Conservation (phyloP, 2,797 vertebrate species). For the Melanotaenia parkinsoni region DNA sequence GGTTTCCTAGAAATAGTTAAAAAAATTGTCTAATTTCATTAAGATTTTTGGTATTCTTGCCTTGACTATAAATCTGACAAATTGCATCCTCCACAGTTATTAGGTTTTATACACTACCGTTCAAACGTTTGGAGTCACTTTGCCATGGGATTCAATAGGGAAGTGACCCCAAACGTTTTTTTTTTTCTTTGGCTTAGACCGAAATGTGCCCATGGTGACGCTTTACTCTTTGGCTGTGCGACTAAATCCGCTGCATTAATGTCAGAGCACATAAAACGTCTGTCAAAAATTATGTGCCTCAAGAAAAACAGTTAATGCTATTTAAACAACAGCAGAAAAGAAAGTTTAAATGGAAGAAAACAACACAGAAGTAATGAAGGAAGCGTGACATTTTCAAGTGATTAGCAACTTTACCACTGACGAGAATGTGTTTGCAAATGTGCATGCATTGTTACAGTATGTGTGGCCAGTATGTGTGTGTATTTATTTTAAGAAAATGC, state of each 20-base stretch:
- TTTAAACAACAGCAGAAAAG: neutral
- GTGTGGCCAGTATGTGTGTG: slow-evolving; percentile 15
- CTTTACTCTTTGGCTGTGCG: neutral
- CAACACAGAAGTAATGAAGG: neutral
- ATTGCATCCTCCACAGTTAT: neutral
- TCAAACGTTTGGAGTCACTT: too few species aligned
- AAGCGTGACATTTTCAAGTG: neutral
- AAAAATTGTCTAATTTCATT: neutral
- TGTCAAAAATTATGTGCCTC: neutral
- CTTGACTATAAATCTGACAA: neutral
- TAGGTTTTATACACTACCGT: neutral
- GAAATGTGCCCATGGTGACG: neutral
- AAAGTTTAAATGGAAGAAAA: neutral
- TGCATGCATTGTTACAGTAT: slow-evolving; percentile 21
- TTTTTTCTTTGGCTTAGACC: neutral
- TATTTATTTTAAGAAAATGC: slow-evolving; percentile 18
- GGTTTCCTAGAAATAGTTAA: neutral
- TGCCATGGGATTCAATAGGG: too few species aligned
- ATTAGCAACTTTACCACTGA: neutral
- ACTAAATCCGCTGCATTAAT: neutral
- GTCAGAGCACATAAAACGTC: neutral
- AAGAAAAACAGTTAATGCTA: neutral
- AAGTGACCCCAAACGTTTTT: neutral
- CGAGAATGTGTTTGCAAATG: slow-evolving; percentile 6
- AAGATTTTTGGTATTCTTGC: neutral